Base-by-base conservation (phyloP, 2,888 invertebrate species). In the Habroteleia sp. region DNA sequence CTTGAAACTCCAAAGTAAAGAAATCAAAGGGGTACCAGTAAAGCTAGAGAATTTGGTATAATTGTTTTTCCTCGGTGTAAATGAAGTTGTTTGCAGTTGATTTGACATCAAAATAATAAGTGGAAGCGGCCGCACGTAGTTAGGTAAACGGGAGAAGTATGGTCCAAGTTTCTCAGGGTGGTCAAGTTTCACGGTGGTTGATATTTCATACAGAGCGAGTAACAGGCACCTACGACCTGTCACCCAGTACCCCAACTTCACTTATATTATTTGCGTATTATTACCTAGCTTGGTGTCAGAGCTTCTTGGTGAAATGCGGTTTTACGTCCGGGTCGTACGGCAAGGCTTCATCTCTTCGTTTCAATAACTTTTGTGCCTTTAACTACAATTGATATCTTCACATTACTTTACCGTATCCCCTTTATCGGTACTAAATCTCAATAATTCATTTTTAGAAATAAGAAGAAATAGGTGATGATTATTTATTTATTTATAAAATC, bases 161-260 rank as follows among this genome's bases (percentile, higher is more conserved):
- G 81, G 74, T 77, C 81, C 63, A 83, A 85, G 86, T 86, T 88
- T 88, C 88, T 88, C 88, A 88, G 88, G 88, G 80, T 80, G 87
- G 87, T 88, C 88, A 80, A 85, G 83, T 88, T 88, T 87, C 88
- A 87, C 80, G 85, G 85, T 87, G 88, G 87, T 88, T 88, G 88
- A 88, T 88, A 88, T 88, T 88, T 87, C 88, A 88, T 88, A 88
- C 88, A 88, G 82, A 86, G 80, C 74, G 81, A 77, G 83, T 82
- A 83, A 84, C 81, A 80, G 80, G 81, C 81, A 80, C 78, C 82
- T 80, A 77, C 76, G 76, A 78, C 74, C 76, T 76, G 80, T 76
- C 74, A 74, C 72, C 79, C 80, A 62, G 81, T 68, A 77, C 76
- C 81, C 83, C 80, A 81, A 80, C 82, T 77, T 83, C 80, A 83